Evolutionary conservation across 2,797 vertebrate species (phyloP).

Genomic region (Amniataba percoides): DNA sequence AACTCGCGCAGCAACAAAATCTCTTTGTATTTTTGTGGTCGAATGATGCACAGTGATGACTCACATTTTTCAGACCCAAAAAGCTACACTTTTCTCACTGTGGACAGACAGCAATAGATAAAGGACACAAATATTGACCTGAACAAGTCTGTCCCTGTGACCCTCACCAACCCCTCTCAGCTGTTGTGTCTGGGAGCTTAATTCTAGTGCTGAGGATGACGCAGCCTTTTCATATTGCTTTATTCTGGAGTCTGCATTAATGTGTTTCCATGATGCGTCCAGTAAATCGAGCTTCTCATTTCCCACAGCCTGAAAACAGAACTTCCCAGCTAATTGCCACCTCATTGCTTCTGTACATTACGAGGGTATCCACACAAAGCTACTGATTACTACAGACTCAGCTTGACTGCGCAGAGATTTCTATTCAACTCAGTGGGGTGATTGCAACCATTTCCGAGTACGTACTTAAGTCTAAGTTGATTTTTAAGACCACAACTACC

Average conservation of each 20-base stretch:
- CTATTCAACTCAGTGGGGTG: neutral
- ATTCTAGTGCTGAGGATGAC: slow-evolving; percentile 14
- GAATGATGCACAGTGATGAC: slow-evolving; percentile 50
- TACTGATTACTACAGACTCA: neutral
- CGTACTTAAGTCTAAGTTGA: neutral
- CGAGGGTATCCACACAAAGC: neutral
- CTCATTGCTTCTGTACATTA: neutral
- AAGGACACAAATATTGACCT: slow-evolving; percentile 34
- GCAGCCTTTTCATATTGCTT: slow-evolving; percentile 5
- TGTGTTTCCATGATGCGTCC: neutral
- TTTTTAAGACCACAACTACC: neutral
- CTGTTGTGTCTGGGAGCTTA: slow-evolving; percentile 47
- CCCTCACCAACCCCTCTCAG: slow-evolving; percentile 28
- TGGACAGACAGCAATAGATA: slow-evolving; percentile 40
- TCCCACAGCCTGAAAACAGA: neutral
- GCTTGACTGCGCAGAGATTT: neutral
- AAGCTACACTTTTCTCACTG: slow-evolving; percentile 40
- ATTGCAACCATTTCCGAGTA: neutral
- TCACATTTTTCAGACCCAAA: slow-evolving; percentile 37
- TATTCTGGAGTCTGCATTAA: neutral
- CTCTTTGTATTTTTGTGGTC: slow-evolving; percentile 63
- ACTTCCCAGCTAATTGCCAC: neutral
- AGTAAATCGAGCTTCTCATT: slow-evolving; percentile 1
- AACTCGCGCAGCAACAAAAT: slow-evolving; percentile 57
- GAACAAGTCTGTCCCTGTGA: slow-evolving; percentile 37